These are phyloP conservation scores for Tachystola acroxantha DNA, from an alignment of 2,888 invertebrate genomes.

Conservation along the genomic window DNA sequence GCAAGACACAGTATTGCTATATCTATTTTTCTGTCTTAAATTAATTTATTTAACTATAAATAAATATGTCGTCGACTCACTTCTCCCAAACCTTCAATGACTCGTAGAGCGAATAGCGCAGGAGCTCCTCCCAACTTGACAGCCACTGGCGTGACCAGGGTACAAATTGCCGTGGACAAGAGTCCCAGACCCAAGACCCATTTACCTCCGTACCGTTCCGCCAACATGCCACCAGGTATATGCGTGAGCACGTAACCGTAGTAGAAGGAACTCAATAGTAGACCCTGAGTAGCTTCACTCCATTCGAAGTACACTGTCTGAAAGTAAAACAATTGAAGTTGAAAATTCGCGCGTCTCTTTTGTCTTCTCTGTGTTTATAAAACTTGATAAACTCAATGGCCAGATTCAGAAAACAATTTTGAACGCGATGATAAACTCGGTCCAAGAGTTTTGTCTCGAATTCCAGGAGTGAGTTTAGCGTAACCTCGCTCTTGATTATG, in stretches of 20 bases:
- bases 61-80: slow-evolving; percentile 50
- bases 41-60: no score
- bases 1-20: no score
- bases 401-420: no score
- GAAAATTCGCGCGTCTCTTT: no score
- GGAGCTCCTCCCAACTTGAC: slow-evolving; percentile 77
- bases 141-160: slow-evolving; percentile 86
- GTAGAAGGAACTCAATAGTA: slow-evolving; percentile 89
- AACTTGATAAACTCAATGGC: no score
- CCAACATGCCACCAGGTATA: slow-evolving; percentile 89
- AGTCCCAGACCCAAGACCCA: slow-evolving; percentile 89
- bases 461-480: no score
- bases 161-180: slow-evolving; percentile 88
- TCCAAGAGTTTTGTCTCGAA: no score
- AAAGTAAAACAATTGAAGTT: neutral
- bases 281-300: slow-evolving; percentile 84
- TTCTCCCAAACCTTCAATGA: slow-evolving; percentile 81
- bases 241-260: slow-evolving; percentile 92
- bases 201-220: slow-evolving; percentile 91
- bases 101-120: slow-evolving; percentile 74
- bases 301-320: slow-evolving; percentile 76
- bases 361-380: no score
- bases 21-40: no score
- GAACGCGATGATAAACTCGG: no score
- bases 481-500: no score